These are phyloP conservation scores for Gnatocerus cornutus DNA, from an alignment of 2,888 invertebrate species.

Conservation along the genomic window DNA sequence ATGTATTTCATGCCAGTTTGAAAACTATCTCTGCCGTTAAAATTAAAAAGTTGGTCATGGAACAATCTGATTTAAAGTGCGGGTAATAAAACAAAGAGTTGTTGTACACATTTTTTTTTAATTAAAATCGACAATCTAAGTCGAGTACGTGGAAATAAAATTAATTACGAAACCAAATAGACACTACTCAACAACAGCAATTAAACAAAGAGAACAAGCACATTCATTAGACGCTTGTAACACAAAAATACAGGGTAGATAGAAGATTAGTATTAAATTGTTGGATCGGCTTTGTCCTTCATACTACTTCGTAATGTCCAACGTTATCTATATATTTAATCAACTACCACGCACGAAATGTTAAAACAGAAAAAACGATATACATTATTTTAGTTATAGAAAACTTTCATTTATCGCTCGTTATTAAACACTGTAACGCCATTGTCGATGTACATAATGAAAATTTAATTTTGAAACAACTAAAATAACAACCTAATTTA, in stretches of 20 bases:
- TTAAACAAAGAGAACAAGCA: conserved; percentile 8
- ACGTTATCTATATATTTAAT: conserved; percentile 49
- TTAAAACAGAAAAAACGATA: conserved; percentile 27
- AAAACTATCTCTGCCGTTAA: no score
- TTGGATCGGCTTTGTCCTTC: conserved; percentile 53
- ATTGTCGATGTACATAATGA: conserved; percentile 12
- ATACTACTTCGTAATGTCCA: conserved; percentile 46
- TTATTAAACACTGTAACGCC: conserved; percentile 29
- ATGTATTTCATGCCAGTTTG: no score
- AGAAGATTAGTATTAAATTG: conserved; percentile 51
- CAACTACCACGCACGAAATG: conserved; percentile 47
- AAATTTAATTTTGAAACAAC: conserved; percentile 28
- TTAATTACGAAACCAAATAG: background rate
- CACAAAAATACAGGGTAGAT: conserved; percentile 49
- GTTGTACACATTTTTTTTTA: no score
- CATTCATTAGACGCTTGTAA: conserved; percentile 25
- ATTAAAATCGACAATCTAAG: no score
- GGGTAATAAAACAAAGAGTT: no score
- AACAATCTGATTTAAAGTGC: no score
- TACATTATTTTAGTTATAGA: conserved; percentile 29
- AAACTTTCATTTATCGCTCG: conserved; percentile 25
- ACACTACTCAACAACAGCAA: background rate
- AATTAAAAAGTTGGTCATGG: no score
- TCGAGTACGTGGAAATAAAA: background rate
- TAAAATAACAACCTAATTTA: conserved; percentile 4